Evolutionary conservation across 1,140 invertebrate genomes (phyloP).

Genomic region (Scaptodrosophila lebanonensis): DNA sequence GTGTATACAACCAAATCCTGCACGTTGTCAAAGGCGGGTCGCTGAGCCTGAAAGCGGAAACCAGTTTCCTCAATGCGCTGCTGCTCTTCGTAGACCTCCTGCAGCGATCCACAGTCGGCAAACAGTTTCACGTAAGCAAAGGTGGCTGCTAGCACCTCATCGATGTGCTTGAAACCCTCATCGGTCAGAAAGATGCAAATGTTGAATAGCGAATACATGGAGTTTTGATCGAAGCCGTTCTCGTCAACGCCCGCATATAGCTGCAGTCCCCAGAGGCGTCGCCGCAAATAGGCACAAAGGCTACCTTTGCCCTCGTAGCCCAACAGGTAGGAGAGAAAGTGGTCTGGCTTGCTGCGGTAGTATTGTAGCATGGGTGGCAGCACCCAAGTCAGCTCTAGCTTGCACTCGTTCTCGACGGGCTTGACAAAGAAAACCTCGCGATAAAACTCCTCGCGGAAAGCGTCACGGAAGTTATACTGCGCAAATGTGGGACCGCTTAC

Average conservation of each 20-base stretch:
- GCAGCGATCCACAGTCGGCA: constrained; percentile 78
- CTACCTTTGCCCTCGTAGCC: constrained; percentile 94
- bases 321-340: constrained; percentile 89
- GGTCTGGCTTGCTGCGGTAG: constrained; percentile 87
- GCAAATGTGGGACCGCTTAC: constrained; percentile 81
- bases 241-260: constrained; percentile 86
- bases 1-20: constrained; percentile 87
- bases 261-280: constrained; percentile 91
- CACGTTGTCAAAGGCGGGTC: constrained; percentile 86
- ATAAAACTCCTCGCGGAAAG: constrained; percentile 83
- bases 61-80: constrained; percentile 84
- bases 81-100: constrained; percentile 68
- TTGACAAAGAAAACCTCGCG: constrained; percentile 86
- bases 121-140: constrained; percentile 88
- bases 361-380: constrained; percentile 83
- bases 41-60: constrained; percentile 85
- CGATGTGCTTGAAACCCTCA: constrained; percentile 85
- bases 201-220: constrained; percentile 85
- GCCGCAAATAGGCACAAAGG: constrained; percentile 88
- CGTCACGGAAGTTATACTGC: constrained; percentile 72
- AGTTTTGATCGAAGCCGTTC: constrained; percentile 86
- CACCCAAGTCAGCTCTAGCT: constrained; percentile 87
- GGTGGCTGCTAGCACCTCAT: constrained; percentile 83
- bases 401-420: constrained; percentile 84
- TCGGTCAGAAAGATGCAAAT: constrained; percentile 88